Conservation (phyloP, 1,140 invertebrate species). For the Heliconius eleuchia region DNA sequence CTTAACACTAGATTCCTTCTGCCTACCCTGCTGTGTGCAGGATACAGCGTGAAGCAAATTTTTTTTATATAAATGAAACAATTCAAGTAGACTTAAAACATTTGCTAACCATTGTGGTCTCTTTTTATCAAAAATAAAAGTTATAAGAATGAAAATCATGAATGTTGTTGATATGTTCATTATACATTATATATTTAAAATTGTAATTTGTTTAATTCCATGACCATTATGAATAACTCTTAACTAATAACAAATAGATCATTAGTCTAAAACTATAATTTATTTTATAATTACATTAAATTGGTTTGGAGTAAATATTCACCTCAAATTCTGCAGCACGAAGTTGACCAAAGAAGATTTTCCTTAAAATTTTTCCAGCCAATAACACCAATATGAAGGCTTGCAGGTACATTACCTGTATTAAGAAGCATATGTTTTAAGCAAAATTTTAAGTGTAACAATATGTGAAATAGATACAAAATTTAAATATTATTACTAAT, state of each 20-base stretch:
- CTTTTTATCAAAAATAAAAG: not conserved
- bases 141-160: too few relatives aligned
- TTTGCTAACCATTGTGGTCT: not conserved
- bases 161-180: too few relatives aligned
- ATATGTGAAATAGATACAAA: not conserved
- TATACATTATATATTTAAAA: too few relatives aligned
- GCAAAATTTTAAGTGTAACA: not conserved
- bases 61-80: too few relatives aligned
- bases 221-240: too few relatives aligned
- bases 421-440: slow-evolving; percentile 41
- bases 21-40: too few relatives aligned
- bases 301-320: not conserved
- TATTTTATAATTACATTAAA: not conserved
- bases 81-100: not conserved
- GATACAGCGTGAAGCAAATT: too few relatives aligned
- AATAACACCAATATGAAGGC: slow-evolving; percentile 97
- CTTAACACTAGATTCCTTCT: too few relatives aligned
- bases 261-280: too few relatives aligned
- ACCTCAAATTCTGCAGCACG: slow-evolving; percentile 99
- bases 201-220: too few relatives aligned
- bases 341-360: slow-evolving; percentile 98
- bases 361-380: slow-evolving; percentile 96
- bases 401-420: slow-evolving; percentile 99
- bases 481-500: not conserved
- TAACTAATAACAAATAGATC: too few relatives aligned